Evolutionary conservation across 1,140 invertebrate species (phyloP), one percentile per base, ranked within the genome.

Genomic region (Muscidifurax raptorellus): DNA sequence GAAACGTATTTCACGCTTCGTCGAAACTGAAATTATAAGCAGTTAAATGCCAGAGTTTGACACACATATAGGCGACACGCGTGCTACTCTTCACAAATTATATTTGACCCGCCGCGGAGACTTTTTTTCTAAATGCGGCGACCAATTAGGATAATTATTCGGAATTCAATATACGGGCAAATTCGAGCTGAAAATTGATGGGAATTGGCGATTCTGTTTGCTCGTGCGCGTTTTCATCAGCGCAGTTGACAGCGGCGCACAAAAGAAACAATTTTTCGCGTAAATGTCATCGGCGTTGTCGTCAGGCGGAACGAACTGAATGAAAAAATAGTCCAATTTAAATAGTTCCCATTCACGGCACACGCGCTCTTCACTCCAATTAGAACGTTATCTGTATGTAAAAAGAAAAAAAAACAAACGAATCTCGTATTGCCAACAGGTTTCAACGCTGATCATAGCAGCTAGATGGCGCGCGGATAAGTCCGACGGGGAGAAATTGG

Each of bases 1-100:
- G 74, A 84, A 80, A 79, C 82, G 67, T 47, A 64, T 84, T 79
- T 80, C 47, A 66, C 67, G 47, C n/a, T 66, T 64, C 82, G 76
- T 32, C 77, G 76, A 74, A 72, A 79, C 32, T 64, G 4, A 30
- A 84, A 72, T 80, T 72, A n/a, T n/a, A 52, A 44, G 40, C 44
- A 69, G 30, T 36, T 36, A 32, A 52, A 52, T 44, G 74, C 22
- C 22, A 22, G 28, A 18, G 28, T n/a, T 47, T 40, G 74, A 15
- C 44, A 59, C 52, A 59, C 22, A n/a, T 59, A n/a, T 15, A 59
- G 74, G 44, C 9, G 12, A 47, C 44, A 18, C 71, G 32, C 71
- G 71, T 12, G 25, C 15, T 22, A 1, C 2, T 22, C 52, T 76
- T n/a, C 44, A 76, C 40, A 76, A 47, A 76, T 76, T n/a, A 76